Evolutionary conservation across 1,140 invertebrate species (phyloP).

Genomic region (Acyrthosiphon pisum): DNA sequence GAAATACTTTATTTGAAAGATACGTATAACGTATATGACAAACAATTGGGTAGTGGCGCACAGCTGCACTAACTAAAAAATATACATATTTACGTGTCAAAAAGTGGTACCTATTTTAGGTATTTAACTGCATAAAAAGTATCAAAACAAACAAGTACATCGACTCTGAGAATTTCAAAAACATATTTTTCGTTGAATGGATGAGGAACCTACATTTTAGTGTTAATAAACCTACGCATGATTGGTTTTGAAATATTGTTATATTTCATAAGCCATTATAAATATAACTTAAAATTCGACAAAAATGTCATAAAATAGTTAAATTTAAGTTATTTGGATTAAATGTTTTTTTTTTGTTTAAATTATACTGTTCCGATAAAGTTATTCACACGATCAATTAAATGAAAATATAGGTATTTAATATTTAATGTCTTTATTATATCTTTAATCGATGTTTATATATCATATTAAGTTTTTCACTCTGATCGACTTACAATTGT

Average conservation of each 20-base stretch:
- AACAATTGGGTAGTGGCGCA: no score
- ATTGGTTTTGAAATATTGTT: neutral
- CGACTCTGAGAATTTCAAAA: no score
- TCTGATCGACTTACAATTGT: neutral
- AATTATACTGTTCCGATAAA: neutral
- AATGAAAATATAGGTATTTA: neutral
- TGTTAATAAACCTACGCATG: neutral
- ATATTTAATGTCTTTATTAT: neutral
- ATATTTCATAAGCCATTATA: neutral
- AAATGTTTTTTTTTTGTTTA: neutral
- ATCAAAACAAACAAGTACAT: no score
- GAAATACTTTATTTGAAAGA: no score
- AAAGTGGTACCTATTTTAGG: no score
- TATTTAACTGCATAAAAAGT: no score
- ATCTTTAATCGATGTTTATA: neutral
- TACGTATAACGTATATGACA: no score
- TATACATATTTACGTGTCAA: no score
- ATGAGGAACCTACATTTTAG: no score
- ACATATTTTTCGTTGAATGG: no score
- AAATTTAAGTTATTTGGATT: neutral
- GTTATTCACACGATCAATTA: neutral
- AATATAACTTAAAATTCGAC: neutral
- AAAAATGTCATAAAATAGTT: neutral
- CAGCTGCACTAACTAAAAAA: no score
- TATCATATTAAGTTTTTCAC: neutral